Evolutionary conservation across 2,888 invertebrate species (phyloP), one percentile per base, ranked within the genome.

Genomic region (Ectropis crepuscularia): DNA sequence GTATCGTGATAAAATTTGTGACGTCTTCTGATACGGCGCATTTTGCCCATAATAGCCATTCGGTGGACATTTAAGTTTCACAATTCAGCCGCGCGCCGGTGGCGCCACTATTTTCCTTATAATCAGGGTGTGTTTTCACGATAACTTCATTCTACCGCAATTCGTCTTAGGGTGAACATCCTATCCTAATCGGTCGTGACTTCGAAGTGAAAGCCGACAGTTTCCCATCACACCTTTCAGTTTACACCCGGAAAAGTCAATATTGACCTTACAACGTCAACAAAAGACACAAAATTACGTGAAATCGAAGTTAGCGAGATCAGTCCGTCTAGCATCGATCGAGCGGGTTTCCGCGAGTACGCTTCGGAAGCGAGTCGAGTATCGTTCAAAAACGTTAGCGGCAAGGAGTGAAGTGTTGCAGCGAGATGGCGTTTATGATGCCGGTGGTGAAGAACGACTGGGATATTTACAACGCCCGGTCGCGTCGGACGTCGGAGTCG

Each of bases 381-480:
- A 86, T 76, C 76, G 75, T 75, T 76, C 86, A 86, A 92, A 91
- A 87, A 92, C 92, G 91, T 89, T 87, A 82, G 87, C 78, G 77
- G 80, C 72, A 78, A 89, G 83, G 90, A 89, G 83, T 74, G 78
- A 83, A 88, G 87, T 86, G 83, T 74, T 72, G 77, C 82, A 88
- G 80, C 88, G 90, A 88, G 89, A 98, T 98, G 98, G 98, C 98
- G 94, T 98, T 98, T 93, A 97, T 97, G 97, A 97, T 98, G 97
- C 98, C 97, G 64, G 97, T 98, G 73, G 95, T 98, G 92, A 97
- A 97, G 94, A 98, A 97, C 93, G 97, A 98, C 88, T 98, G 96
- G 95, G 97, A 98, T 88, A 97, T 98, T 82, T 98, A 98, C 94
- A 97, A 97, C 93, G 95, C 95, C 85, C 95, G 97, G 69, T 94